Evolutionary conservation across 2,113 vertebrate genomes (phyloP).

Genomic region (Gymnorhina tibicen): DNA sequence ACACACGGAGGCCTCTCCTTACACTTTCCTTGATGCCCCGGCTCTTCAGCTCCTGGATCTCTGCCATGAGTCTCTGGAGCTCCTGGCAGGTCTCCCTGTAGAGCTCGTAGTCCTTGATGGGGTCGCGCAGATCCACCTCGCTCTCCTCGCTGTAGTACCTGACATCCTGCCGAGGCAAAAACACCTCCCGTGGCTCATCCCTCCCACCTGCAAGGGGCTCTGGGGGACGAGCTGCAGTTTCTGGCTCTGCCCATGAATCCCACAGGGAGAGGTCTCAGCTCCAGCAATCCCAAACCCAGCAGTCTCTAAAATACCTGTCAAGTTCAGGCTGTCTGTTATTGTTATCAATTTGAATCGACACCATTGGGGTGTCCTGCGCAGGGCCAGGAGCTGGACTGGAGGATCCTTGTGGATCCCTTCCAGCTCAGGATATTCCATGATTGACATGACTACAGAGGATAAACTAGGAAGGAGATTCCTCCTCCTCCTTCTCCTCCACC

Average conservation of each 20-base stretch:
- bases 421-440: not conserved
- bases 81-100: slow-evolving; percentile 92
- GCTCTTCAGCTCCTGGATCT: slow-evolving; percentile 95
- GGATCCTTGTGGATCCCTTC: not conserved
- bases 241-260: not conserved
- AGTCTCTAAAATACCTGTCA: not conserved
- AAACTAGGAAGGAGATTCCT: not conserved
- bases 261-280: accelerated
- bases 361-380: not conserved
- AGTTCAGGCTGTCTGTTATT: not conserved
- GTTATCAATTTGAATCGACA: accelerated
- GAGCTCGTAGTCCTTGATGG: slow-evolving; percentile 84
- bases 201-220: not conserved
- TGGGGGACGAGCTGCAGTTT: accelerated
- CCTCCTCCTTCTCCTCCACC: not conserved
- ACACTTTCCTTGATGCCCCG: slow-evolving; percentile 87
- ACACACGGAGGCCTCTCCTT: not conserved
- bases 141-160: slow-evolving; percentile 89
- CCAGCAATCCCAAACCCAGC: not conserved
- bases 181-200: not conserved
- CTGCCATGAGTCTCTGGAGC: slow-evolving; percentile 88
- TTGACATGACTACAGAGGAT: accelerated
- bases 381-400: not conserved
- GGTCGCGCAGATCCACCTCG: slow-evolving; percentile 87
- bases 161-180: slow-evolving; percentile 74